These are phyloP conservation scores for Rhodeus uyekii DNA, from an alignment of 2,797 vertebrate species.

Conservation along the genomic window DNA sequence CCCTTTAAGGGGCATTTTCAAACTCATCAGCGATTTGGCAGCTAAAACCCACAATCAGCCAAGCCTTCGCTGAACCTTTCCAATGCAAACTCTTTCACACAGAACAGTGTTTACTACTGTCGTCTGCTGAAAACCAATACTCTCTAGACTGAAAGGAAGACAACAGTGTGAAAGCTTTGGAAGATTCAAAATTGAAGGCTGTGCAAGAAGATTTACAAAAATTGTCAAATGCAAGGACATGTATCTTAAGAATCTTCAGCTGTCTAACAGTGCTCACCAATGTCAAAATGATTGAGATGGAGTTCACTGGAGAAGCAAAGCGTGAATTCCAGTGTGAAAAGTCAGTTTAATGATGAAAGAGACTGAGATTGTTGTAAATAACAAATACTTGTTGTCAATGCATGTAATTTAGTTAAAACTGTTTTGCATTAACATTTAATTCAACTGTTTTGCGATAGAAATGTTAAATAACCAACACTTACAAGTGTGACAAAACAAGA, in stretches of 20 bases:
- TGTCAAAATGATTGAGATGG: not conserved
- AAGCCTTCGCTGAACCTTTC: not conserved
- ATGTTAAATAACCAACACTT: too few relatives aligned
- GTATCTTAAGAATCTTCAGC: not conserved
- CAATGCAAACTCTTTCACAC: slow-evolving; percentile 31
- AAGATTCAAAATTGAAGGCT: not conserved
- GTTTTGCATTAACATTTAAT: too few relatives aligned
- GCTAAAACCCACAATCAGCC: not conserved
- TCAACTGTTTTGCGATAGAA: too few relatives aligned
- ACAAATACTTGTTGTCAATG: too few relatives aligned
- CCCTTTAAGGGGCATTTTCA: slow-evolving; percentile 33
- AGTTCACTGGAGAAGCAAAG: not conserved
- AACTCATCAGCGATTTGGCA: slow-evolving; percentile 9
- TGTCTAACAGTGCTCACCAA: not conserved
- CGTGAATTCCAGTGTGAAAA: not conserved
- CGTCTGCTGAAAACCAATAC: slow-evolving; percentile 13
- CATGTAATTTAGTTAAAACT: not conserved
- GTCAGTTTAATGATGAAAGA: not conserved
- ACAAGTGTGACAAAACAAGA: not conserved
- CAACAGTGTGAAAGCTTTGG: not conserved
- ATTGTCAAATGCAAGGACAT: not conserved
- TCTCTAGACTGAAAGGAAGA: not conserved
- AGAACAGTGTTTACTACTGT: slow-evolving; percentile 19
- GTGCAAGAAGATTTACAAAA: not conserved
- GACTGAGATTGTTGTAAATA: too few relatives aligned